Conservation (phyloP, 2,113 vertebrate species). For the Scopus umbretta region DNA sequence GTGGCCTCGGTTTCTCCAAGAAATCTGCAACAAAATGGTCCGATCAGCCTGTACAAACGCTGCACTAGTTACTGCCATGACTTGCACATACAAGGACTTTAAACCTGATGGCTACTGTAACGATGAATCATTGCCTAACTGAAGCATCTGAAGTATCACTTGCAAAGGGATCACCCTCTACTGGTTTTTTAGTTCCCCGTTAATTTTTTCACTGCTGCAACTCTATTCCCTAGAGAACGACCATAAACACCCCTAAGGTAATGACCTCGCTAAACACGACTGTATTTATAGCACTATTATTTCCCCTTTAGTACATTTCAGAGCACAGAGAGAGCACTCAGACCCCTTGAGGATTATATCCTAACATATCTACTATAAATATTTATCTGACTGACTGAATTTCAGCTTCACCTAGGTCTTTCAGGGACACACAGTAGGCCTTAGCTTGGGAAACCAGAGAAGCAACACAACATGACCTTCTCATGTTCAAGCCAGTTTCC, state of each 20-base stretch:
- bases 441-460: slow-evolving; percentile 26
- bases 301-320: neutral
- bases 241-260: slow-evolving; percentile 6
- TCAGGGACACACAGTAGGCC: neutral
- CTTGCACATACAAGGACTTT: neutral
- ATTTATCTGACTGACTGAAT: slow-evolving; percentile 36
- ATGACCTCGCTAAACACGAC: neutral
- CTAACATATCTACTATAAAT: slow-evolving; percentile 38
- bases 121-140: neutral
- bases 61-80: neutral
- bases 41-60: neutral
- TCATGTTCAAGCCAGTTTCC: slow-evolving; percentile 11
- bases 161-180: neutral
- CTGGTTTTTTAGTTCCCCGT: neutral
- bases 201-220: neutral
- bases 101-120: neutral
- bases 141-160: accelerated
- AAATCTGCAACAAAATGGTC: neutral
- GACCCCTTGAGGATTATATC: slow-evolving; percentile 20
- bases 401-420: slow-evolving; percentile 43
- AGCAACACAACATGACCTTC: slow-evolving; percentile 50
- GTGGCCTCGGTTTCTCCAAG: neutral
- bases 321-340: neutral
- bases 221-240: neutral
- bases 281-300: slow-evolving; percentile 39